These are phyloP conservation scores for Antitype chi DNA, from an alignment of 2,888 invertebrate species.

Conservation along the genomic window DNA sequence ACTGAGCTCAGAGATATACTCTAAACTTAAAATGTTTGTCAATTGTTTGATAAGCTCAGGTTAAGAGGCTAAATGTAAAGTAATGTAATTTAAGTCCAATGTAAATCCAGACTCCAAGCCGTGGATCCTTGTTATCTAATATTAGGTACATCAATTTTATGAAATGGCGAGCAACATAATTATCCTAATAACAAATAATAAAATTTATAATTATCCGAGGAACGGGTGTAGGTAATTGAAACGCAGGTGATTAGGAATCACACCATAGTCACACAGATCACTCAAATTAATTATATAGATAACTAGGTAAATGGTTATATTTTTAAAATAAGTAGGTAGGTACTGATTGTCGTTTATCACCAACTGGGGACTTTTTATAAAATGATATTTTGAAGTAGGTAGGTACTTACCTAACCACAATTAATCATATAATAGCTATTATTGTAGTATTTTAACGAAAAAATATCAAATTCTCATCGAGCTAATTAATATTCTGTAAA, in stretches of 20 bases:
- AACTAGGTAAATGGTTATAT: not conserved
- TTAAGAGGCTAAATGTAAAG: no score
- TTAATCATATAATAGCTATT: not conserved
- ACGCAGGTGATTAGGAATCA: not conserved
- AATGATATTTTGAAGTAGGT: not conserved
- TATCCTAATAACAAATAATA: not conserved
- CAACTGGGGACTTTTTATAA: no score
- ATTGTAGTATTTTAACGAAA: not conserved
- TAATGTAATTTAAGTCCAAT: no score
- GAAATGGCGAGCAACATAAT: not conserved
- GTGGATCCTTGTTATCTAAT: no score
- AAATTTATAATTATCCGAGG: no score
- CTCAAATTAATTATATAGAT: not conserved
- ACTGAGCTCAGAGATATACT: no score
- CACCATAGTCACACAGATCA: not conserved
- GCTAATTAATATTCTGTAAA: conserved; percentile 29
- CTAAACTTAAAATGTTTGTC: no score
- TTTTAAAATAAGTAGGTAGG: not conserved
- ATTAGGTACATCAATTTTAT: not conserved
- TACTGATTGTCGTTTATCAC: not conserved
- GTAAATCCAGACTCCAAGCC: no score
- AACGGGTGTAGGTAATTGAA: no score
- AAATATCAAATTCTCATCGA: not conserved
- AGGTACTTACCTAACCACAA: not conserved
- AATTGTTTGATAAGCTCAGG: no score